Evolutionary conservation across 2,797 vertebrate genomes (phyloP), one percentile per base, ranked within the genome.

Genomic region (Anisognathus igniventris): DNA sequence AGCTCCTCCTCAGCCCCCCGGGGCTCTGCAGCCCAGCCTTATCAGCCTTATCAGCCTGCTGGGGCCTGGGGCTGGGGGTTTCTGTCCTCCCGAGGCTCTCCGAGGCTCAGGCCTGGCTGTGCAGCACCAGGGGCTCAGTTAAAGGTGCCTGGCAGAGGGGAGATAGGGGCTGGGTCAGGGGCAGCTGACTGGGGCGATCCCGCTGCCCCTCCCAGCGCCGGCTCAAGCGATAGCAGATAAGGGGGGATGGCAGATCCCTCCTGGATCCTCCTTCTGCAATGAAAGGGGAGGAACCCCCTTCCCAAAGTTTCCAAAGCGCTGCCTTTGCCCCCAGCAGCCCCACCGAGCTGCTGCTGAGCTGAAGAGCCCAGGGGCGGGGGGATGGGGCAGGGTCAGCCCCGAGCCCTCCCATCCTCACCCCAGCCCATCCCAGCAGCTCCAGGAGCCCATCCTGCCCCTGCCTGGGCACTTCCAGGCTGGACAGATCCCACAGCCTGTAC

Each of bases 131-230:
- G 54, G 56, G 56, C 50, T 8, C 54, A 24, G 76, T 7, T 20
- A 2, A 11, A 48, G 47, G 50, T 1, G 1, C 87, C 51, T 79
- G 90, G 56, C 11, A 21, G 68, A 15, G 88, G 23, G 7, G 88
- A n/a, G 93, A n/a, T 14, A 30, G 75, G 58, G 77, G 0, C 65
- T 5, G 13, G 9, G 16, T 22, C 31, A 10, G 5, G 5, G 44
- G 0, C 7, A 16, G 78, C 60, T 47, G 10, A 2, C 4, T 0
- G 50, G 20, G 7, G 62, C 2, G n/a, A 54, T 4, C 33, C 62
- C 31, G 0, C 68, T 4, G 18, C 35, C 66, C 62, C 66, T 76
- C 54, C 85, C 78, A 8, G 25, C 0, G 31, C 39, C 67, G 14
- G 79, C 67, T 47, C 35, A 0, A 39, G 1, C 15, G 72, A 23